Percentiles rank a stretch among this genome's conserved stretches.
Evolutionary conservation across 2,113 vertebrate genomes (phyloP).

Genomic region (Macquaria ambigua): DNA sequence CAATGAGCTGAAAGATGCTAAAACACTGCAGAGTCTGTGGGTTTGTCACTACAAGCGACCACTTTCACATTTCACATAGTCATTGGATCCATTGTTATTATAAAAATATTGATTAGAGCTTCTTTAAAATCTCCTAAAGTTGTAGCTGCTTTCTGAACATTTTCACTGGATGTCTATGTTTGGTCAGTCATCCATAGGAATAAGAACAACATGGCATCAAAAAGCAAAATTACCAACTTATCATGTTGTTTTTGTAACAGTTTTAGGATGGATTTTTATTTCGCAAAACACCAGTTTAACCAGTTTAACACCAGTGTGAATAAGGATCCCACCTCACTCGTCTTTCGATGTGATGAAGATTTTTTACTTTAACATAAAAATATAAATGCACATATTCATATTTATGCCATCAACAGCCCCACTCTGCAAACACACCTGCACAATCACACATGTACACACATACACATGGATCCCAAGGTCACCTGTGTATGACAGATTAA

Average conservation of each 20-base stretch:
- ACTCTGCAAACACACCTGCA: conserved; percentile 48
- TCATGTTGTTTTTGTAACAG: background rate
- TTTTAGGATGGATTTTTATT: background rate
- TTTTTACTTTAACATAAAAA: background rate
- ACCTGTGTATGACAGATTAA: conserved; percentile 58
- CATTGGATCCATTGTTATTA: background rate
- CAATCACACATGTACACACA: conserved; percentile 23
- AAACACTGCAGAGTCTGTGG: background rate
- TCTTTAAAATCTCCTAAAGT: background rate
- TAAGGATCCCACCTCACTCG: background rate
- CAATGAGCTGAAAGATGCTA: background rate
- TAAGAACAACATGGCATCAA: background rate
- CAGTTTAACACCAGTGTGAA: no score
- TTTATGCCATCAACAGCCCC: conserved; percentile 17
- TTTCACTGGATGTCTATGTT: background rate
- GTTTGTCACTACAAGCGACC: background rate
- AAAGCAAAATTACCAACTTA: background rate
- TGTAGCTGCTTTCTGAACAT: background rate
- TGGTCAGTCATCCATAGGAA: background rate
- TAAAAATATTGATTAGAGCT: background rate
- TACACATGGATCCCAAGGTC: conserved; percentile 63
- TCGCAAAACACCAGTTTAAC: background rate
- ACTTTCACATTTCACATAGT: background rate
- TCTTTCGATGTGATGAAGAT: background rate
- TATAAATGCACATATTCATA: background rate